Evolutionary conservation across 2,113 vertebrate species (phyloP), one percentile per base, ranked within the genome.

Genomic region (Gobio gobio): DNA sequence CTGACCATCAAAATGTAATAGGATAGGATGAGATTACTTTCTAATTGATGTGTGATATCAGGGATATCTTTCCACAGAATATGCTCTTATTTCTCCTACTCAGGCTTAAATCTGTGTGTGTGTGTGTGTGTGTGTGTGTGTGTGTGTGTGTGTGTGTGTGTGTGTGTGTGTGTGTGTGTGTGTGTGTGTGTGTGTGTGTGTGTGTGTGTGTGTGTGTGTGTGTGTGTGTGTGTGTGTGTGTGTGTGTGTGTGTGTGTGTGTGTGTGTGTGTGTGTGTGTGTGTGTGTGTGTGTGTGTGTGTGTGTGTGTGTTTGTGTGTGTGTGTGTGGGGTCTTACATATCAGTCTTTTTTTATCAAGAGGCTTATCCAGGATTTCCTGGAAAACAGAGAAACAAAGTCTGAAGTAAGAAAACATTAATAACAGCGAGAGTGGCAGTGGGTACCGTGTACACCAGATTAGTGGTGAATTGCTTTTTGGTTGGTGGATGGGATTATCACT

Each of bases 301-400:
- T 36, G 33, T 36, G 33, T 36, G 33, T 36, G 33, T 36, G 3
- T 49, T 10, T 13, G 36, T 81, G 22, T 68, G 18, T 40, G 45
- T 66, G 16, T 26, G 36, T 54, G n/a, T 10, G 45, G 16, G 49
- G 13, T 63, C n/a, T 80, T 58, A 63, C 64, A 56, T 29, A 29
- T 22, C 54, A 24, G 45, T 64, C 7, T 61, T n/a, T 78, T 45
- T n/a, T 68, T 49, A 70, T 85, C 83, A 54, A 75, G 26, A 75
- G 89, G 87, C 88, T 90, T 85, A 88, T 90, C 80, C 68, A 18
- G 47, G 80, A 78, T 87, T 85, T 86, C 82, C 61, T 43, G 61
- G 14, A 68, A 86, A 87, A 88, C 77, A 85, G 66, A 74, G 56
- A 83, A 86, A 86, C 63, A 59, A 54, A 73, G 18, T 74, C 61